Percentiles rank a stretch among this genome's conserved stretches.
These are phyloP conservation scores for Acanthacorydalis orientalis DNA, from an alignment of 2,888 invertebrate genomes.

Conservation along the genomic window DNA sequence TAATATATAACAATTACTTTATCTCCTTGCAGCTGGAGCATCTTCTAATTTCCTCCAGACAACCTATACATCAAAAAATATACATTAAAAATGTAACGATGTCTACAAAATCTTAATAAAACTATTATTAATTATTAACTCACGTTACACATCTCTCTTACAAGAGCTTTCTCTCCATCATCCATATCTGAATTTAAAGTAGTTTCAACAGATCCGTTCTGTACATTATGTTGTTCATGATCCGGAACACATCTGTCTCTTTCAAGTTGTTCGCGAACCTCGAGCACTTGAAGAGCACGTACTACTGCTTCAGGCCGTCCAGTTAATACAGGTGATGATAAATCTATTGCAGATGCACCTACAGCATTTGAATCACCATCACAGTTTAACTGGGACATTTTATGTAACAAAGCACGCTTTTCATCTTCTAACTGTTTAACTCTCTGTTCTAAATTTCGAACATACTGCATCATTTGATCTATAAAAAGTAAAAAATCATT, in stretches of 20 bases:
- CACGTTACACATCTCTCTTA: conserved; percentile 90
- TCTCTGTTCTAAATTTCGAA: conserved; percentile 73
- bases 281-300: conserved; percentile 79
- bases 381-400: conserved; percentile 26
- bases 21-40: conserved; percentile 42
- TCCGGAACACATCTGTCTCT: conserved; percentile 35
- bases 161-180: conserved; percentile 80
- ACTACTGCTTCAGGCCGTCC: conserved; percentile 84
- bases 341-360: conserved; percentile 16
- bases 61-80: conserved; percentile 31
- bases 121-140: conserved; percentile 25
- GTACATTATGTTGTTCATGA: conserved; percentile 16
- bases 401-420: conserved; percentile 40
- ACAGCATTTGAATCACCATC: conserved; percentile 23
- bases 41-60: conserved; percentile 85
- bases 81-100: neutral
- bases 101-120: no score
- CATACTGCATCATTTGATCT: conserved; percentile 86
- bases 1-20: conserved; percentile 6
- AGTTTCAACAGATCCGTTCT: neutral
- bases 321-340: conserved; percentile 28
- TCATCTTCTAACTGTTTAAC: conserved; percentile 73
- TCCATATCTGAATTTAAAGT: conserved; percentile 41
- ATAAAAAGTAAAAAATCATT: conserved; percentile 11
- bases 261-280: conserved; percentile 77